These are phyloP conservation scores for Platygyra sinensis DNA, from an alignment of 64 coral and sea anemone genomes.

Conservation along the genomic window DNA sequence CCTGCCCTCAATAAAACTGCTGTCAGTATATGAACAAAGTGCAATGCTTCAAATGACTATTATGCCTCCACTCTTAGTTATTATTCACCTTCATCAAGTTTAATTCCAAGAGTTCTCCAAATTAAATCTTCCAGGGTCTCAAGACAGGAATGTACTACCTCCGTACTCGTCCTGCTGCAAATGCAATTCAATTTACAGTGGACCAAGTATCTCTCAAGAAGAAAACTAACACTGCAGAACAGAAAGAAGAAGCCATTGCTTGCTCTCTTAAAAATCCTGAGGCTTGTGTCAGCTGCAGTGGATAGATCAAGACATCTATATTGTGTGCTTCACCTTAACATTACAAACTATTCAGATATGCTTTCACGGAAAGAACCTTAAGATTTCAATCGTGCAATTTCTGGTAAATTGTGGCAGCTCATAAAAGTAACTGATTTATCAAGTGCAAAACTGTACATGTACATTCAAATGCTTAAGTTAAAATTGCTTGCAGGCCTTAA, in stretches of 20 bases:
- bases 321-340: background rate
- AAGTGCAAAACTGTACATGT: background rate
- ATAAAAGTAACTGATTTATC: background rate
- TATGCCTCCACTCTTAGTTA: too few species aligned
- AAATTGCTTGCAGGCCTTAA: too few species aligned
- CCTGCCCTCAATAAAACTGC: too few species aligned
- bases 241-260: conserved; percentile 63
- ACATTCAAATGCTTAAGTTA: background rate
- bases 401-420: background rate
- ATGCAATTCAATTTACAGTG: conserved; percentile 98
- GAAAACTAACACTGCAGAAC: conserved; percentile 5
- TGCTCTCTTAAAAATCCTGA: conserved; percentile 79
- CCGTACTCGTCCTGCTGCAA: conserved; percentile 85
- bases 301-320: background rate
- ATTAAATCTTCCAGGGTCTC: conserved; percentile 71
- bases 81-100: too few species aligned
- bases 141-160: conserved; percentile 99
- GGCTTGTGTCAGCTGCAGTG: conserved; percentile 82
- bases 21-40: too few species aligned
- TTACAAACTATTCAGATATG: background rate
- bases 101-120: background rate
- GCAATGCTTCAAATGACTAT: too few species aligned
- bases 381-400: background rate
- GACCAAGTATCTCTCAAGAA: conserved; percentile 85
- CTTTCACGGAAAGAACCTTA: background rate